A percentile compares a stretch with the other conserved stretches of the same genome.
Conservation (phyloP, 2,797 vertebrate genomes). For the Poeciliopsis infans region DNA sequence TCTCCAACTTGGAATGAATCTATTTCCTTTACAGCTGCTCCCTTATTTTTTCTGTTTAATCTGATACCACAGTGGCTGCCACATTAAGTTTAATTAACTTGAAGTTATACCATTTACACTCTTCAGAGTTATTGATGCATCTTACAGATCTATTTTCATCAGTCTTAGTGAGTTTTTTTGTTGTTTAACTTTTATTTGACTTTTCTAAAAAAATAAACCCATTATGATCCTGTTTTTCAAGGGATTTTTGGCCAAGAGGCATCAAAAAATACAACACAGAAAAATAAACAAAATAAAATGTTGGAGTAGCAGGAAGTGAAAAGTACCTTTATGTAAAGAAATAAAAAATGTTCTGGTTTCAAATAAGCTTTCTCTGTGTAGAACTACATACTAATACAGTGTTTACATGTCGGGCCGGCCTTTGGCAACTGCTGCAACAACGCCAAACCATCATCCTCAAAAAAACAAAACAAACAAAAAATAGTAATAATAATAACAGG, state of each 20-base stretch:
- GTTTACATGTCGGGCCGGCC: not conserved
- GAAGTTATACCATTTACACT: not conserved
- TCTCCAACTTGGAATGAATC: not conserved
- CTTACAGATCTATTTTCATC: not conserved
- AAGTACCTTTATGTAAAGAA: not conserved
- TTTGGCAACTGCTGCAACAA: not conserved
- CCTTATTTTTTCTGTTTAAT: not conserved
- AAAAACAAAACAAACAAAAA: not conserved
- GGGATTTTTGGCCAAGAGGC: too few relatives aligned
- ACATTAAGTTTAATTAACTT: constrained; percentile 3
- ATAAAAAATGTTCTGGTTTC: not conserved
- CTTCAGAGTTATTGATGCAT: too few relatives aligned
- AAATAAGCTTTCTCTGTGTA: not conserved
- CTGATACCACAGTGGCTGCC: not conserved
- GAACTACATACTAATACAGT: too few relatives aligned
- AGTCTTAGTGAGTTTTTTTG: not conserved
- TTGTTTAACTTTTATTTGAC: not conserved
- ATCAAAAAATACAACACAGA: too few relatives aligned
- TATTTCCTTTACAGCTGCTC: not conserved
- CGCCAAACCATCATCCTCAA: not conserved
- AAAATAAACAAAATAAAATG: not conserved
- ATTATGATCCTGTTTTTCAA: too few relatives aligned
- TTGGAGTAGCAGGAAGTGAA: not conserved
- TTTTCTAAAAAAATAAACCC: too few relatives aligned
- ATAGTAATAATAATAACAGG: not conserved